phyloP scores from a whole-genome alignment of 2,797 vertebrate genomes.

The Trachops cirrhosus region DNA sequence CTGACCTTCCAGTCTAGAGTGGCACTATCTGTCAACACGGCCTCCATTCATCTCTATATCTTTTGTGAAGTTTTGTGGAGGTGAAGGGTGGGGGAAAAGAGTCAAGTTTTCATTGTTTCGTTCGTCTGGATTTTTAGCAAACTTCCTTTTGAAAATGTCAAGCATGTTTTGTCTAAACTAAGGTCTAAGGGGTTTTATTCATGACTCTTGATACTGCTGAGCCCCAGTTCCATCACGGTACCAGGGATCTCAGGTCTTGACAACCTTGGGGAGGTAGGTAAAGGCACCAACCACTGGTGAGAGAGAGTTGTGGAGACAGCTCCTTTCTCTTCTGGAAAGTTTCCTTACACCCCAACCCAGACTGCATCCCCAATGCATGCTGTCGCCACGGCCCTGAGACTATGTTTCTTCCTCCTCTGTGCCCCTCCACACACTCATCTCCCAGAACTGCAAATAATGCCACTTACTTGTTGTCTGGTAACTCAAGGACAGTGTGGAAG shows the following conservation, averaged over 20 bases:
- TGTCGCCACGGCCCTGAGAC: background rate
- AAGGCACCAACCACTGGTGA: background rate
- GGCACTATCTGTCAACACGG: background rate
- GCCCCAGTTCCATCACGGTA: background rate
- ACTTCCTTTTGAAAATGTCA: background rate
- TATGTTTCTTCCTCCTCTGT: background rate
- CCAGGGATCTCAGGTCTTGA: background rate
- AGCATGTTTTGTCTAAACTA: background rate
- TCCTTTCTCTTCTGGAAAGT: background rate
- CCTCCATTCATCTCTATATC: background rate
- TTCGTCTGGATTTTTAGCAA: background rate
- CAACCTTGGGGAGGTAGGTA: background rate
- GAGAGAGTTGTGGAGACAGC: background rate
- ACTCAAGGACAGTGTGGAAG: conserved; percentile 96
- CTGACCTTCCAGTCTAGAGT: background rate
- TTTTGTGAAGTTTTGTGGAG: background rate
- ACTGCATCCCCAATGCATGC: too few relatives aligned
- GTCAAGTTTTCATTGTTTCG: background rate
- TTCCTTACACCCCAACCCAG: background rate
- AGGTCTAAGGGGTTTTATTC: background rate
- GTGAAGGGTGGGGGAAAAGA: background rate
- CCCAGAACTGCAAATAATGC: background rate
- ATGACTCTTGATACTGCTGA: background rate
- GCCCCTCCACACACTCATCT: background rate
- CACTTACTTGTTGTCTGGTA: conserved; percentile 93